phyloP scores from a whole-genome alignment of 2,888 invertebrate species.

The Anodontia alba region DNA sequence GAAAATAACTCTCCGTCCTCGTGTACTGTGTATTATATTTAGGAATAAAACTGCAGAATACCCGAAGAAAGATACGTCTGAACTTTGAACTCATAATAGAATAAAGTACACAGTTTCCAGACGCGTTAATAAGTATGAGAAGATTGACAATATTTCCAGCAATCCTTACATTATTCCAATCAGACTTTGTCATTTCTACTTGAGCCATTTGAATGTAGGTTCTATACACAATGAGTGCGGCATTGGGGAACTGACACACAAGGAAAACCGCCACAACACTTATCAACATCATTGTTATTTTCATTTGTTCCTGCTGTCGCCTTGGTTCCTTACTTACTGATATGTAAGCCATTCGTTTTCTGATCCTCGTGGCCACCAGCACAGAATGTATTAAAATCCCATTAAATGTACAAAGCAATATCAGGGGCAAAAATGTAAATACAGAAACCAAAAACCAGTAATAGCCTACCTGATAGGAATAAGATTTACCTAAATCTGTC shows the following conservation, averaged over 20 bases:
- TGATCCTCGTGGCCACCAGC: slow-evolving; percentile 68
- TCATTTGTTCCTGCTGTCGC: slow-evolving; percentile 82
- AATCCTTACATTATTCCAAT: slow-evolving; percentile 69
- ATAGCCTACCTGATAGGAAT: slow-evolving; percentile 87
- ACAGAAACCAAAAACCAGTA: slow-evolving; percentile 87
- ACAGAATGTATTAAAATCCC: slow-evolving; percentile 89
- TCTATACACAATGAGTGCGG: slow-evolving; percentile 87
- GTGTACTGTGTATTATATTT: slow-evolving; percentile 22
- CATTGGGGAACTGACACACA: slow-evolving; percentile 90
- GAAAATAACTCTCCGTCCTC: slow-evolving; percentile 33
- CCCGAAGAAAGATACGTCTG: slow-evolving; percentile 87
- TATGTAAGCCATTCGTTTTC: slow-evolving; percentile 67
- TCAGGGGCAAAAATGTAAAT: slow-evolving; percentile 88
- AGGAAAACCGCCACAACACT: slow-evolving; percentile 91
- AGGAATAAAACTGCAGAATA: slow-evolving; percentile 59
- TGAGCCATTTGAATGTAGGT: slow-evolving; percentile 65
- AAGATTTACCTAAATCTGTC: slow-evolving; percentile 86
- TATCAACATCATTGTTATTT: slow-evolving; percentile 91
- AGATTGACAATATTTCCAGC: slow-evolving; percentile 91
- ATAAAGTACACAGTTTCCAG: slow-evolving; percentile 92
- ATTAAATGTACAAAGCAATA: slow-evolving; percentile 90
- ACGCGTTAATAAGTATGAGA: slow-evolving; percentile 90
- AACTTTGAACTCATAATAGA: slow-evolving; percentile 91
- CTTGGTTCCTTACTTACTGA: slow-evolving; percentile 43
- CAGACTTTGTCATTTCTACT: slow-evolving; percentile 40